These are phyloP conservation scores for Chiropotes sagulatus DNA, from an alignment of 2,797 vertebrate species.

Conservation along the genomic window DNA sequence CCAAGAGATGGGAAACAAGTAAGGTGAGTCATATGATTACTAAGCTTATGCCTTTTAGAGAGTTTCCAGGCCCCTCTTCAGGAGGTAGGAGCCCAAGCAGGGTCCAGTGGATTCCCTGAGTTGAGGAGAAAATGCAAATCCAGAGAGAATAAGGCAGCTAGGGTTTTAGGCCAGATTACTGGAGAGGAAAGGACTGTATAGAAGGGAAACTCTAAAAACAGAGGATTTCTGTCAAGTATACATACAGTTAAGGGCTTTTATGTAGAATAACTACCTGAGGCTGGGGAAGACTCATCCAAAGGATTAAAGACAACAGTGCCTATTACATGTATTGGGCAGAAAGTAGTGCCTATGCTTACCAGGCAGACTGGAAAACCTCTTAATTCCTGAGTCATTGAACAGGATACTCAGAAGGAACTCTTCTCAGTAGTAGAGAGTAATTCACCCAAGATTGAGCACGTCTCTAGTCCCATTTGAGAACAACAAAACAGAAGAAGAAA, in stretches of 20 bases:
- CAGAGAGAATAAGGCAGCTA: neutral
- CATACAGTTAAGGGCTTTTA: no score
- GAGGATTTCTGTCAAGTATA: neutral
- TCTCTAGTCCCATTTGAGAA: neutral
- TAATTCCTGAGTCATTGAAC: neutral
- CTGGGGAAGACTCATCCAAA: neutral
- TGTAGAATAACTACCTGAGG: neutral
- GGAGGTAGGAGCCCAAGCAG: neutral
- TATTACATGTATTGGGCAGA: neutral
- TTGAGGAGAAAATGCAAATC: neutral
- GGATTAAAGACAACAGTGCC: neutral
- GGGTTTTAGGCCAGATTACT: neutral
- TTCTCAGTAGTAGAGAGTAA: neutral
- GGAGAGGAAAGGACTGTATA: neutral
- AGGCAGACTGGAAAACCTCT: neutral
- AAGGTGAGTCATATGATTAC: neutral
- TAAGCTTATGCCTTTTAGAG: neutral
- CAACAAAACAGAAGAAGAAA: neutral
- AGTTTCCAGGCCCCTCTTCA: neutral
- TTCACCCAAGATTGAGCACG: neutral
- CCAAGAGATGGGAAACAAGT: neutral
- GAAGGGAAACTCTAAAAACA: neutral
- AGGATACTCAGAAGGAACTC: neutral
- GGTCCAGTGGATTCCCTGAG: neutral
- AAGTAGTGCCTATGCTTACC: neutral